These are phyloP conservation scores for Halictus quadricinctus DNA, from an alignment of 2,888 invertebrate genomes.

Conservation along the genomic window DNA sequence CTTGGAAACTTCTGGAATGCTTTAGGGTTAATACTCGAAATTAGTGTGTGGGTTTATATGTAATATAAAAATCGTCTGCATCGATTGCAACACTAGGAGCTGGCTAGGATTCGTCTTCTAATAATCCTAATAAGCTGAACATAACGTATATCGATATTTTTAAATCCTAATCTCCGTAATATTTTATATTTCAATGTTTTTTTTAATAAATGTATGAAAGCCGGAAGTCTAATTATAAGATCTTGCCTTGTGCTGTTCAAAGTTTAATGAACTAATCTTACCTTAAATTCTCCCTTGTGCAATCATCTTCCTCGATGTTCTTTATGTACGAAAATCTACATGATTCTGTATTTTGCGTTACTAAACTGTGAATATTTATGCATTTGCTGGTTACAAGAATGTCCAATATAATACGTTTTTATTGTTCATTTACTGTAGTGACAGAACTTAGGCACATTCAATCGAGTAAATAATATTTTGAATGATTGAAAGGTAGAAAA, in stretches of 20 bases:
- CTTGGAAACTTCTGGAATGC: not conserved
- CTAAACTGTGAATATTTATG: not conserved
- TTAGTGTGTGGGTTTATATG: too few species aligned
- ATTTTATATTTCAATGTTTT: too few species aligned
- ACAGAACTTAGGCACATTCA: not conserved
- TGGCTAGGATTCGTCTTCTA: too few species aligned
- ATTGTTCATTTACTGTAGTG: too few species aligned
- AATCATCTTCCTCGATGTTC: not conserved
- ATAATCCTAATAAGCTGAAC: too few species aligned
- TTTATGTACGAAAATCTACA: not conserved
- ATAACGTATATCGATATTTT: too few species aligned
- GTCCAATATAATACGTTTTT: not conserved
- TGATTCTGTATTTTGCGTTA: not conserved
- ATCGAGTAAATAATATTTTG: not conserved
- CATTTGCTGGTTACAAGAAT: not conserved
- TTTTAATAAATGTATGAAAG: not conserved
- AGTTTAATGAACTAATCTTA: not conserved
- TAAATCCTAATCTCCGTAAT: not conserved
- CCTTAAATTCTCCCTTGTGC: not conserved
- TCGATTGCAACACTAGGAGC: too few species aligned
- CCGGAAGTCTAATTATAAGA: not conserved
- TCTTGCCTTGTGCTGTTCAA: not conserved
- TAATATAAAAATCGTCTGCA: too few species aligned
- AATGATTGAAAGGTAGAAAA: not conserved
- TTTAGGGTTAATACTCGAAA: too few species aligned